Evolutionary conservation across 2,888 invertebrate species (phyloP).

Genomic region (Tenthredo notha): DNA sequence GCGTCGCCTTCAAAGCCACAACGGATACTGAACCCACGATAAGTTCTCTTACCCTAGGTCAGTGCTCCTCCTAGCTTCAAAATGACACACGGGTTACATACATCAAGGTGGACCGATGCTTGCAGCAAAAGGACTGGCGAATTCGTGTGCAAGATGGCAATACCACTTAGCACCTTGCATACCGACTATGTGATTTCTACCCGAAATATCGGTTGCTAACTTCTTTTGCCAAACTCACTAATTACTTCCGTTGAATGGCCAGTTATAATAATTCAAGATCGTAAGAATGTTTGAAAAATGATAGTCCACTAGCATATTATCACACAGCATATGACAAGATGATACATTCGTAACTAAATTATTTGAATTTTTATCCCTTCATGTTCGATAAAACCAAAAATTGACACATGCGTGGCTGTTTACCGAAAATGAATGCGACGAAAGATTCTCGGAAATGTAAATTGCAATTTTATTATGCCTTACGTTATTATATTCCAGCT

Average conservation of each 20-base stretch:
- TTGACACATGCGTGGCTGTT: too few species aligned
- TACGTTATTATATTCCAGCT: not conserved
- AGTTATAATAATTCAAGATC: not conserved
- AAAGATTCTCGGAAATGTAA: not conserved
- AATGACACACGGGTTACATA: not conserved
- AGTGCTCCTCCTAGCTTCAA: not conserved
- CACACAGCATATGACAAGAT: not conserved
- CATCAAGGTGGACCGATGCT: not conserved
- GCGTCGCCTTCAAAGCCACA: too few species aligned
- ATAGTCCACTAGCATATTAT: not conserved
- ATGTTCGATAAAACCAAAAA: not conserved
- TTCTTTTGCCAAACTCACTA: not conserved
- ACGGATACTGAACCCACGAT: too few species aligned
- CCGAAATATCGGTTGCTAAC: not conserved
- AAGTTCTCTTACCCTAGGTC: too few species aligned
- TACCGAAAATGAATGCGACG: not conserved
- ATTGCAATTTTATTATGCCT: not conserved
- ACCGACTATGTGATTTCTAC: not conserved
- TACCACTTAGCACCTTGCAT: not conserved
- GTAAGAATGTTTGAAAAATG: not conserved
- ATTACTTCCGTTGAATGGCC: not conserved
- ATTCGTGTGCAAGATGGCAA: not conserved
- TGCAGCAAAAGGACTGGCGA: not conserved
- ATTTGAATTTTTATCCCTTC: too few species aligned
- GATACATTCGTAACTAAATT: too few species aligned